These are phyloP conservation scores for Amphimallon solstitiale DNA, from an alignment of 2,888 invertebrate genomes.

Conservation along the genomic window DNA sequence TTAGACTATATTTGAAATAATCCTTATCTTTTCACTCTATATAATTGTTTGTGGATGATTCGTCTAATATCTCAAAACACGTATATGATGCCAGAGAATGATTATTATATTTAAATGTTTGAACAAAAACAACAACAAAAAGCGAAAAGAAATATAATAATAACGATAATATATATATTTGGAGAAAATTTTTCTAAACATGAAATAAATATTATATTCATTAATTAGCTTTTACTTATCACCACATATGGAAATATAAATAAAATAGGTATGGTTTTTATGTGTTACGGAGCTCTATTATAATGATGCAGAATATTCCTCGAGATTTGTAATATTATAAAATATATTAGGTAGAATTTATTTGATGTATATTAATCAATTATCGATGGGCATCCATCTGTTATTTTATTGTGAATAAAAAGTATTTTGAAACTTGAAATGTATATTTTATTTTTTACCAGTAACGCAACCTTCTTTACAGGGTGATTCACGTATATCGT, in stretches of 20 bases:
- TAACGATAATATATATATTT: slow-evolving; percentile 29
- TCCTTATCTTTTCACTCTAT: slow-evolving; percentile 8
- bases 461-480: not conserved
- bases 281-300: slow-evolving; percentile 42
- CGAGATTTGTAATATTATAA: slow-evolving; percentile 42
- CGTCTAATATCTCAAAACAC: slow-evolving; percentile 13
- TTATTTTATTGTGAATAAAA: slow-evolving; percentile 48
- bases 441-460: slow-evolving; percentile 1
- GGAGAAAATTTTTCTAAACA: slow-evolving; percentile 36
- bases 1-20: slow-evolving; percentile 22
- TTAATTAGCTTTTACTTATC: slow-evolving; percentile 46
- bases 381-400: slow-evolving; percentile 46
- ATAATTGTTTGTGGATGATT: slow-evolving; percentile 35
- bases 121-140: no score
- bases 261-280: slow-evolving; percentile 44
- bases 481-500: no score
- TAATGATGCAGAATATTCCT: slow-evolving; percentile 39
- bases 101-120: slow-evolving; percentile 13
- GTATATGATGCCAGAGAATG: slow-evolving; percentile 1
- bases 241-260: slow-evolving; percentile 41
- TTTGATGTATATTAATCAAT: slow-evolving; percentile 49
- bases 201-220: slow-evolving; percentile 39
- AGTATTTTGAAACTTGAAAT: slow-evolving; percentile 43
- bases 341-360: slow-evolving; percentile 45
- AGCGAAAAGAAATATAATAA: slow-evolving; percentile 31